These are phyloP conservation scores for Parascotia fuliginaria DNA, from an alignment of 2,888 invertebrate species.

Conservation along the genomic window DNA sequence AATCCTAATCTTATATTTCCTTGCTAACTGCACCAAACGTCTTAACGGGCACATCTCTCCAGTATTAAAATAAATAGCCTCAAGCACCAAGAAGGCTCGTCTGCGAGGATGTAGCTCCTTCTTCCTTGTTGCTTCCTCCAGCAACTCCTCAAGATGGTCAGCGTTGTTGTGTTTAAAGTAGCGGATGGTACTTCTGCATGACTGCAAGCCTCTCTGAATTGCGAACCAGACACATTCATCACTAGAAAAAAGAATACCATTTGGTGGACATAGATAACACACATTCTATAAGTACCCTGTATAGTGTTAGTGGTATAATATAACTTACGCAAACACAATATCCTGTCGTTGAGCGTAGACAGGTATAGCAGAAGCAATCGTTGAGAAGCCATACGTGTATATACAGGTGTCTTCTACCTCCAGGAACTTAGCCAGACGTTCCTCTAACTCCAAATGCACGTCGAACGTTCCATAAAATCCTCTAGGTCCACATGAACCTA, in stretches of 20 bases:
- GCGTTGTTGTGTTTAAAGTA: constrained; percentile 97
- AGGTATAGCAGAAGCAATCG: constrained; percentile 97
- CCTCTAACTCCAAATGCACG: constrained; percentile 95
- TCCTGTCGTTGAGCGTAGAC: constrained; percentile 97
- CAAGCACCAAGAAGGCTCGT: constrained; percentile 94
- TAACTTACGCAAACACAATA: constrained; percentile 93
- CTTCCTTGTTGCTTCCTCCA: constrained; percentile 79
- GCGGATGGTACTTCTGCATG: constrained; percentile 92
- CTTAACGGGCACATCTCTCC: constrained; percentile 96
- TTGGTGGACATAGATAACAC: too few species aligned
- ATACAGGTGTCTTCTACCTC: constrained; percentile 95
- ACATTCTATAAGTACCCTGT: too few species aligned
- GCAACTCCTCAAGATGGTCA: constrained; percentile 90
- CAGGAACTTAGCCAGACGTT: constrained; percentile 93
- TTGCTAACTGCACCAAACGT: constrained; percentile 91
- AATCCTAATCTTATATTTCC: constrained; percentile 94
- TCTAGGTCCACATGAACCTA: constrained; percentile 98
- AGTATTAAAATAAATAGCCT: constrained; percentile 96
- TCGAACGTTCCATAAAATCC: constrained; percentile 99
- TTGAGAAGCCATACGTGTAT: constrained; percentile 98
- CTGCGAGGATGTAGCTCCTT: constrained; percentile 69
- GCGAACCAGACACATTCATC: constrained; percentile 95
- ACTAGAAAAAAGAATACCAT: constrained; percentile 83
- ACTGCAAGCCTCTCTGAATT: constrained; percentile 96
- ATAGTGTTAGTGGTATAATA: too few species aligned